A percentile compares a stretch with the other conserved stretches of the same genome.
Conservation (phyloP, 2,113 vertebrate genomes). For the Anas platyrhynchos region DNA sequence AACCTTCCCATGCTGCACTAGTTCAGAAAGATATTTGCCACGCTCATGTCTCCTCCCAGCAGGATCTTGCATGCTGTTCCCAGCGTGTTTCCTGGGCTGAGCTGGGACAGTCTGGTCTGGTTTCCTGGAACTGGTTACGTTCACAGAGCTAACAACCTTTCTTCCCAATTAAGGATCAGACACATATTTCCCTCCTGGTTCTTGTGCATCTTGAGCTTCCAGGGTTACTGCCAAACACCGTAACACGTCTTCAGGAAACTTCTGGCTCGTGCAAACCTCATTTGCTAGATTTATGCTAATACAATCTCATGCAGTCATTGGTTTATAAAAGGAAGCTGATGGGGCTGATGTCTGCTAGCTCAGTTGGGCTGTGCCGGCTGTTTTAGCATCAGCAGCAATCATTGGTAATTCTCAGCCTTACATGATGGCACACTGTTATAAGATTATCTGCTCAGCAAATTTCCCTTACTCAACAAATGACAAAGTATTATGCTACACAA, state of each 20-base stretch:
- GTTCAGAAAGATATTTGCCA: not conserved
- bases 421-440: not conserved
- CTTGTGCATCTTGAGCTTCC: not conserved
- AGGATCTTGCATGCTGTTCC: not conserved
- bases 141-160: not conserved
- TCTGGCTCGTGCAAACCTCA: not conserved
- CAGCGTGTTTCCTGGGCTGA: not conserved
- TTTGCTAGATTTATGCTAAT: not conserved
- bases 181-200: not conserved
- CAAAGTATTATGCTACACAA: not conserved
- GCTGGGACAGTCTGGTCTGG: not conserved
- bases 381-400: not conserved
- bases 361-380: not conserved
- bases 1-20: not conserved
- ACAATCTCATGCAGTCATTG: not conserved
- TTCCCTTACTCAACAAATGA: not conserved
- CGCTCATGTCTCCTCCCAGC: rapidly evolving
- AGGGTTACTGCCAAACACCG: not conserved
- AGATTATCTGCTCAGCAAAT: not conserved
- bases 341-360: not conserved
- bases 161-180: not conserved
- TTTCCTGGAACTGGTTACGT: too few relatives aligned
- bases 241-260: not conserved
- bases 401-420: not conserved
- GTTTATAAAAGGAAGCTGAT: not conserved